These are phyloP conservation scores for Chaenodraco wilsoni DNA, from an alignment of 2,797 vertebrate species.

Conservation along the genomic window DNA sequence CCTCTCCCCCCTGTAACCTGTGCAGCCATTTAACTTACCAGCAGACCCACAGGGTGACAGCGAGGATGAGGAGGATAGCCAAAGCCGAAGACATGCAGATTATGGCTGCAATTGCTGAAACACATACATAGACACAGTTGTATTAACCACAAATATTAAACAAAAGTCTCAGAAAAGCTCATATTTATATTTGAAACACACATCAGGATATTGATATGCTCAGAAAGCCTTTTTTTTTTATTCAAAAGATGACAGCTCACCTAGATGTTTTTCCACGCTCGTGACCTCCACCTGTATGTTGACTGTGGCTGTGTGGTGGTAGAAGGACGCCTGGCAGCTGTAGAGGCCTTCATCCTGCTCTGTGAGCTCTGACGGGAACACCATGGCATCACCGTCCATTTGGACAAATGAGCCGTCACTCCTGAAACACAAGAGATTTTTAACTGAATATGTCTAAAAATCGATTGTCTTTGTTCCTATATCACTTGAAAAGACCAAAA, in stretches of 20 bases:
- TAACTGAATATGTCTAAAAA: neutral
- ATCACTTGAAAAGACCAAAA: neutral
- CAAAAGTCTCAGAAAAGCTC: neutral
- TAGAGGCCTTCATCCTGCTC: constrained; percentile 70
- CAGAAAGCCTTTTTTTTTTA: neutral
- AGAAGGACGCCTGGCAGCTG: constrained; percentile 77
- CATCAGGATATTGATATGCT: constrained; percentile 1
- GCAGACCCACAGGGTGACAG: constrained; percentile 65
- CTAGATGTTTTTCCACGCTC: constrained; percentile 34
- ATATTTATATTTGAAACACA: neutral
- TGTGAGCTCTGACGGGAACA: constrained; percentile 63
- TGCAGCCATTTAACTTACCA: constrained; percentile 75
- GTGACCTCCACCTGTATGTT: constrained; percentile 76
- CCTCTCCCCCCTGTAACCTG: constrained; percentile 30
- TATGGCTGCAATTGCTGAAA: constrained; percentile 64
- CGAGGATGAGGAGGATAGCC: constrained; percentile 61
- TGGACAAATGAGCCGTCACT: constrained; percentile 65
- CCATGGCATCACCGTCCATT: constrained; percentile 59
- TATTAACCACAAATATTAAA: constrained; percentile 18
- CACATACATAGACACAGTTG: constrained; percentile 14
- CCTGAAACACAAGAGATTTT: constrained; percentile 57
- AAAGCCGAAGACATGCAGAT: constrained; percentile 64
- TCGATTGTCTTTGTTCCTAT: neutral
- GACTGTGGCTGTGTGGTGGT: constrained; percentile 72
- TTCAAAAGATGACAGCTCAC: constrained; percentile 58